Evolutionary conservation across 2,888 invertebrate genomes (phyloP), one percentile per base, ranked within the genome.

Genomic region (Anaspis maculata): DNA sequence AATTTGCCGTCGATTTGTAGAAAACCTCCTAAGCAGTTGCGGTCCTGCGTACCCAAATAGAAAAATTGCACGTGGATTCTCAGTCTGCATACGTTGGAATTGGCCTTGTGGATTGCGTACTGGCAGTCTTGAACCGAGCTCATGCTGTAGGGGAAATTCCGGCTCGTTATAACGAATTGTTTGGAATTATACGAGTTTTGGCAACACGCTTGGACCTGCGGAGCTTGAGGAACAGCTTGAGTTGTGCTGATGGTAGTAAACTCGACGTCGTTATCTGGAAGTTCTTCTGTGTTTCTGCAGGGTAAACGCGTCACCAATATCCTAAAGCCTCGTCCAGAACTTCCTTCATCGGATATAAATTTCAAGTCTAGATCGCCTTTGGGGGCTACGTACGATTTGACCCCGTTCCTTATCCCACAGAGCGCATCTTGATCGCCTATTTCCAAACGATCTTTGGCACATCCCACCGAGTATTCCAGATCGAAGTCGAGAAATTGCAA

Each of bases 401-500:
- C 61, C 3, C 72, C 73, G 32, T 55, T 51, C 15, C 65, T 59
- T 26, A 50, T 64, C 0, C 75, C 75, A 46, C 77, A 77, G 10
- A 73, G 52, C 3, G 67, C 57, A 41, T 71, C 63, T 22, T 57
- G 54, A 33, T 67, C 54, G 0, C 67, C 69, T 25, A 76, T 62
- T 43, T 69, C 67, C 26, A 77, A 48, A 35, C 69, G 67, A 52
- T 74, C 74, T 23, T 66, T 64, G 3, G 48, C 51, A 52, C 76
- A 77, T 36, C 68, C 67, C 3, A 53, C 44, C 3, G 73, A 69
- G 1, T 64, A 38, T 44, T 67, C 66, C 23, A 76, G 39, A 35
- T 65, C 52, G 44, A 77, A 76, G 49, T 75, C 70, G 24, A 74
- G 50, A 48, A 76, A 74, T 45, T 72, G 68, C 15, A 77, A 58